These are phyloP conservation scores for Hydrolagus affinis DNA, from an alignment of 2,113 vertebrate species.

Conservation along the genomic window DNA sequence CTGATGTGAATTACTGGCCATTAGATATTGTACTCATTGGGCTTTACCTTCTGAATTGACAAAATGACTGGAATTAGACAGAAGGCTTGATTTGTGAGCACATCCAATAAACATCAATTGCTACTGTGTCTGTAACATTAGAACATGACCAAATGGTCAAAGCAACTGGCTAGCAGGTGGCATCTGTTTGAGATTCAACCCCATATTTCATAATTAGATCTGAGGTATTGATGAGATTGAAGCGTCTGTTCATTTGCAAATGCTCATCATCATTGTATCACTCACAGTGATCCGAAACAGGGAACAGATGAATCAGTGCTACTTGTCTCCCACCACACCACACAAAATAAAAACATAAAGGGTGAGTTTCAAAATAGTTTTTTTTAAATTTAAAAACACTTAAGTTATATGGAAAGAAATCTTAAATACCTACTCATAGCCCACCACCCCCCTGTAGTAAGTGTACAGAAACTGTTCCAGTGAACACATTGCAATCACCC, in stretches of 20 bases:
- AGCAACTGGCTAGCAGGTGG: conserved; percentile 54
- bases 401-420: background rate
- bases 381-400: background rate
- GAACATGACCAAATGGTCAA: conserved; percentile 57
- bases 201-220: conserved; percentile 61
- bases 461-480: background rate
- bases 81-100: conserved; percentile 44
- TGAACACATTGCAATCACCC: background rate
- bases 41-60: conserved; percentile 33
- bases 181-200: conserved; percentile 62
- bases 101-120: conserved; percentile 43
- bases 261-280: conserved; percentile 3
- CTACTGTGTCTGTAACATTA: conserved; percentile 53
- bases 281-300: background rate
- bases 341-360: too few relatives aligned
- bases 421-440: background rate
- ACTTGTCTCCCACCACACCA: too few relatives aligned
- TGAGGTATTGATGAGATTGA: conserved; percentile 53
- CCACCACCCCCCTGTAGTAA: background rate
- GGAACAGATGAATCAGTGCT: too few relatives aligned
- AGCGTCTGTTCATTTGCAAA: conserved; percentile 53
- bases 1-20: background rate
- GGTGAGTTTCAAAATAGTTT: too few relatives aligned
- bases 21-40: background rate
- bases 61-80: conserved; percentile 51